Percentiles rank a stretch among this genome's conserved stretches.
phyloP scores from a whole-genome alignment of 1,140 invertebrate genomes.

The Limonius californicus region DNA sequence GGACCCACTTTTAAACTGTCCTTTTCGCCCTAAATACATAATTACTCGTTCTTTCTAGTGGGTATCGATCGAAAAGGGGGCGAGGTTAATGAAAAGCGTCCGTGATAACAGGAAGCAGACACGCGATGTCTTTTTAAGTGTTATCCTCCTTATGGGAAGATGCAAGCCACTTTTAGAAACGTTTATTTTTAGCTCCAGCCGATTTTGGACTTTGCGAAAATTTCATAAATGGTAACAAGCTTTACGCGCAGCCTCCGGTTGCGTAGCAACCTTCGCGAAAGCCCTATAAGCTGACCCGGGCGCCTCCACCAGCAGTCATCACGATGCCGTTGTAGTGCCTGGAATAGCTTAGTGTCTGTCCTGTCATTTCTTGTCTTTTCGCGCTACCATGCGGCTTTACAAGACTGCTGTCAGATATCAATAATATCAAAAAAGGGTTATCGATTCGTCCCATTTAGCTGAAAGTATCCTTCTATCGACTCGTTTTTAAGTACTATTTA shows the following conservation, averaged over 20 bases:
- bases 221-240: not conserved
- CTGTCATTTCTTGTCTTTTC: constrained; percentile 11
- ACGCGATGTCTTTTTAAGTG: not conserved
- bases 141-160: too few species aligned
- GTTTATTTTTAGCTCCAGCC: not conserved
- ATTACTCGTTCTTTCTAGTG: not conserved
- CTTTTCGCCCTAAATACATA: not conserved
- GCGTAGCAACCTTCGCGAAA: constrained; percentile 13
- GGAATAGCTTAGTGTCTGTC: constrained; percentile 18
- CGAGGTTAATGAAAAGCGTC: too few species aligned
- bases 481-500: not conserved
- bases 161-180: too few species aligned
- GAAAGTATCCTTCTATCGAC: too few species aligned
- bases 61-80: too few species aligned
- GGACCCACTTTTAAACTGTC: too few species aligned
- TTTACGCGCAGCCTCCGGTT: constrained; percentile 14
- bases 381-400: constrained; percentile 11
- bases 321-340: constrained; percentile 15
- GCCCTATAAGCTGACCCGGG: constrained; percentile 4
- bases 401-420: not conserved
- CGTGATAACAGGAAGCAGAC: too few species aligned
- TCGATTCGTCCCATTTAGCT: not conserved
- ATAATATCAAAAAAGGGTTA: not conserved
- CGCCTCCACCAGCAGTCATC: constrained; percentile 10
- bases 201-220: not conserved